These are phyloP conservation scores for Actinia equina DNA, from an alignment of 64 coral and sea anemone species.

Conservation along the genomic window DNA sequence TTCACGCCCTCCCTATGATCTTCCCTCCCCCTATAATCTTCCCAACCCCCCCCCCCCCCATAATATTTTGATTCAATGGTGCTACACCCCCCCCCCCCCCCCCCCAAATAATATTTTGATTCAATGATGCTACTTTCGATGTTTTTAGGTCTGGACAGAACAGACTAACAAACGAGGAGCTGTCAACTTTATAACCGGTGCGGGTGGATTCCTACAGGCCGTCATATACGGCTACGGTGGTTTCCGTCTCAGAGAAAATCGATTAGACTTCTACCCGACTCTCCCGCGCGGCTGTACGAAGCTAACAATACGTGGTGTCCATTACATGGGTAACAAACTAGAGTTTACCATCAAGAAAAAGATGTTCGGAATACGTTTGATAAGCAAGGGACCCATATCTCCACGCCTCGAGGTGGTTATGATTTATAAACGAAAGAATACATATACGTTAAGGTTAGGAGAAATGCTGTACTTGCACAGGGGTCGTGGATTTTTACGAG, in stretches of 20 bases:
- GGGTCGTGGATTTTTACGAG: not conserved
- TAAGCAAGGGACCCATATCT: slow-evolving; percentile 47
- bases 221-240: slow-evolving; percentile 88
- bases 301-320: slow-evolving; percentile 42
- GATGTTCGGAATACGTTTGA: slow-evolving; percentile 41
- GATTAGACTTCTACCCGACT: slow-evolving; percentile 55
- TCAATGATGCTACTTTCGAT: not conserved
- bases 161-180: slow-evolving; percentile 60
- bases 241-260: slow-evolving; percentile 49
- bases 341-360: slow-evolving; percentile 47
- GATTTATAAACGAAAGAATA: not conserved
- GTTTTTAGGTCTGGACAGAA: slow-evolving; percentile 77
- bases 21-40: too few species aligned
- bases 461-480: not conserved
- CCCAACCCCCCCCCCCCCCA: too few species aligned
- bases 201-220: slow-evolving; percentile 80
- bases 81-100: too few species aligned
- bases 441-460: not conserved
- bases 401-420: slow-evolving; percentile 47
- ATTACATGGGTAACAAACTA: slow-evolving; percentile 71
- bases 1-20: too few species aligned
- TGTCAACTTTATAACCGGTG: slow-evolving; percentile 88
- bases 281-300: slow-evolving; percentile 52
- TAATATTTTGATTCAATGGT: too few species aligned
- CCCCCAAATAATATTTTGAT: too few species aligned